Base-by-base conservation (phyloP, 2,113 vertebrate species). In the Cebus imitator region DNA sequence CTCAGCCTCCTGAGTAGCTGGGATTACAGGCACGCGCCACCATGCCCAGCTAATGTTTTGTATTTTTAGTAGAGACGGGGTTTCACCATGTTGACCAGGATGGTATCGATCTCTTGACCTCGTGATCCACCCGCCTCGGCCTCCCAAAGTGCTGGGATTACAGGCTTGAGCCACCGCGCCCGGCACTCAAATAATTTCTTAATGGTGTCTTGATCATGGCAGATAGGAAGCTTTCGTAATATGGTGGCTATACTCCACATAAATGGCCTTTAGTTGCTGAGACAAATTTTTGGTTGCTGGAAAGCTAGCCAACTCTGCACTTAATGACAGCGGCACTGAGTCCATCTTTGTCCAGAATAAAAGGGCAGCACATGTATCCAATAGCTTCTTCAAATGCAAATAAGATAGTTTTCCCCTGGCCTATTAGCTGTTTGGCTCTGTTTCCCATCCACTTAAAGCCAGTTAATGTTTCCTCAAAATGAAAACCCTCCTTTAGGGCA, bases 401-500 rank as follows among this genome's bases (percentile, higher is more conserved):
- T 70, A 99, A 98, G 92, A 99, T 99, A 10, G 98, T 99, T 96
- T 99, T 99, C 48, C 99, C 99, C 97, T 99, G 98, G 95, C 99
- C 99, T 98, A 99, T 98, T 30, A 99, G 99, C 93, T 99, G 99
- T 84, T 98, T 99, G 94, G 99, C 99, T 98, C 99, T 98, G 98
- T 99, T 99, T 91, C 99, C 99, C 99, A 99, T 99, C 99, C 99
- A 99, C 95, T 99, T 99, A 98, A 99, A 99, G 90, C 99, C 99
- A 3, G 99, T 99, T 84, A 99, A 96, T 0, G 99, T 99, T 98
- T 99, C 99, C 99, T 99, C 99, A 88, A 99, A 99, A 97, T 99
- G 99, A 97, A 99, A 99, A 40, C 99, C 99, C 91, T 99, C 99
- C 97, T 99, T 99, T 9, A 99, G 98, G 50, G 99, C 99, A 25